Conservation (phyloP, 2,113 vertebrate species). For the Hypomesus transpacificus region DNA sequence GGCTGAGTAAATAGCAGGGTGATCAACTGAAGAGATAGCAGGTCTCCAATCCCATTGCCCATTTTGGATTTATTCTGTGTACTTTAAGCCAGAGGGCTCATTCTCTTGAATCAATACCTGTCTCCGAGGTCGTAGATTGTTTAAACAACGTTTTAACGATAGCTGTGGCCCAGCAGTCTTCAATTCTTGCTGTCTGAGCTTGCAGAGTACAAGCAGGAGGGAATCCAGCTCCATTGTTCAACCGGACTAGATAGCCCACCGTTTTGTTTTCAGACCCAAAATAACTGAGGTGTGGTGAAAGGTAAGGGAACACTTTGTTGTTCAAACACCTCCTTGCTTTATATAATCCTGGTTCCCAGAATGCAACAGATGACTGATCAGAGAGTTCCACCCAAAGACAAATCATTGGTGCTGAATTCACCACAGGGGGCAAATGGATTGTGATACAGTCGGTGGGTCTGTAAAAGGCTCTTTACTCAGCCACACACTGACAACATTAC, state of each 20-base stretch:
- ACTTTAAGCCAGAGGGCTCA: constrained; percentile 5
- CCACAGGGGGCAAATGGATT: neutral
- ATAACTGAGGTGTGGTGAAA: neutral
- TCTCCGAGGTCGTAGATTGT: neutral
- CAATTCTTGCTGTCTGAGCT: constrained; percentile 2
- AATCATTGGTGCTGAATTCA: no score
- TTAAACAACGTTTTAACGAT: constrained; percentile 23
- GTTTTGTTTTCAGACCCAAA: neutral
- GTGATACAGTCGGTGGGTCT: neutral
- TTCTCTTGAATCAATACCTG: constrained; percentile 24
- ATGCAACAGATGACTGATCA: neutral
- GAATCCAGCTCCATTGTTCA: neutral
- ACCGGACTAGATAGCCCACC: neutral
- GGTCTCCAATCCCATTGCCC: constrained; percentile 11
- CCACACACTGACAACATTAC: neutral
- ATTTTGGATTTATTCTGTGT: constrained; percentile 4
- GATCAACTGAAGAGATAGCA: constrained; percentile 5
- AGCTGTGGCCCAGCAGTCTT: constrained; percentile 15
- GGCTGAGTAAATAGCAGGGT: neutral
- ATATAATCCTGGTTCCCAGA: neutral
- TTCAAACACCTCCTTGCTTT: neutral
- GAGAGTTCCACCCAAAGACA: neutral
- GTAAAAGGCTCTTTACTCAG: neutral
- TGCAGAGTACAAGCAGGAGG: constrained; percentile 1
- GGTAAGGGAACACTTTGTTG: neutral